Conservation (phyloP, 2,888 invertebrate genomes). For the Pomacea canaliculata region DNA sequence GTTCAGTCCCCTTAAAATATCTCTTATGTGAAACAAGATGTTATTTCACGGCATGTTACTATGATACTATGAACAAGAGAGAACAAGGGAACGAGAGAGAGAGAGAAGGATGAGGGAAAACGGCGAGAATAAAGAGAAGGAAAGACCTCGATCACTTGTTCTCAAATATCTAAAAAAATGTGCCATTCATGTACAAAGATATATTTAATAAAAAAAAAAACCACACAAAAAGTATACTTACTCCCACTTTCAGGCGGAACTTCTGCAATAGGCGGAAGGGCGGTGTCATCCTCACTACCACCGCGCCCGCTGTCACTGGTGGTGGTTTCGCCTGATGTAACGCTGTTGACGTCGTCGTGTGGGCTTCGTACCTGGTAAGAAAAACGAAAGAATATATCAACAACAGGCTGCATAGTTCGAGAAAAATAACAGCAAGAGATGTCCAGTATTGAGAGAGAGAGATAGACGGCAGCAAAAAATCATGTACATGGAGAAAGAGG, state of each 20-base stretch:
- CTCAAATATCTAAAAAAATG: too few relatives aligned
- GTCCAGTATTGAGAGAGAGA: conserved; percentile 4
- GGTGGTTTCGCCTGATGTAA: conserved; percentile 36
- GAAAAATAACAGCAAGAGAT: not conserved
- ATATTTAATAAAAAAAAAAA: too few relatives aligned
- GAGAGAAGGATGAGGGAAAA: not conserved
- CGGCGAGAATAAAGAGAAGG: not conserved
- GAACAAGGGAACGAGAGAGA: not conserved
- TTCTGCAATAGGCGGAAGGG: conserved; percentile 33
- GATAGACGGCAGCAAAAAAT: not conserved
- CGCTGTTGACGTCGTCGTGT: conserved; percentile 36
- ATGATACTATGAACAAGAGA: not conserved
- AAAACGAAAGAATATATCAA: not conserved
- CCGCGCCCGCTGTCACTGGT: conserved; percentile 39
- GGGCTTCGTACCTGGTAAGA: conserved; percentile 23
- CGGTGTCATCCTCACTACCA: conserved; percentile 38
- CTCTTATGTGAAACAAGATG: too few relatives aligned
- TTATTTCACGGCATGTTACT: not conserved
- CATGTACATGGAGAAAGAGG: conserved; percentile 9
- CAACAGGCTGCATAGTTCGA: not conserved
- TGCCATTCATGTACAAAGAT: too few relatives aligned
- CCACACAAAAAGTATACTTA: not conserved
- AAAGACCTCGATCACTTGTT: too few relatives aligned
- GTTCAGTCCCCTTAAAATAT: too few relatives aligned
- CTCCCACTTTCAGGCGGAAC: conserved; percentile 29